Evolutionary conservation across 37 sponge, comb jelly and placozoan species (phyloP), one percentile per base, ranked within the genome.

Genomic region (Cladorhizidae sp.): DNA sequence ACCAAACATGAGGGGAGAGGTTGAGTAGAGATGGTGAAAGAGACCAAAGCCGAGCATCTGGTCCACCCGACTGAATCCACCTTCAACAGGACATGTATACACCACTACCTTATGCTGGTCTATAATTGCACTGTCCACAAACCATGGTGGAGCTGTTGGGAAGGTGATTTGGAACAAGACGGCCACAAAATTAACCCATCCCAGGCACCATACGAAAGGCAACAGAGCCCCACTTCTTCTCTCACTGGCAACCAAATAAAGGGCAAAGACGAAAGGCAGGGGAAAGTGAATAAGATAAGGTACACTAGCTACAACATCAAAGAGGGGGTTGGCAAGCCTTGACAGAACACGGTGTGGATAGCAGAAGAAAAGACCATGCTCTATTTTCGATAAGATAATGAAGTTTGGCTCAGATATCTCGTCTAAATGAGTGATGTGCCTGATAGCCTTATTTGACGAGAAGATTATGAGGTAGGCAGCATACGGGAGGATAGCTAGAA

Each of bases 111-210:
- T 86, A 20, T 92, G 76, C 31, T 76, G 43, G 65, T 91, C 89
- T 0, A 81, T 64, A 14, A 92, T 82, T 32, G 92, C 89, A 40
- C 84, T 80, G 80, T 95, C 95, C 0, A 62, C 70, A 58, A 88
- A 95, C 95, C 95, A 95, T 0, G 95, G 95, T 7, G 95, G 89
- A 1, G 95, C 92, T n/a, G 95, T 95, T 0, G 95, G 95, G 69
- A 88, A 95, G 39, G 69, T 28, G 28, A 82, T 49, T 57, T 95
- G 95, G 62, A 95, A 52, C 11, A 73, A 8, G 29, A 91, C 83
- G 55, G 92, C 92, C 1, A 89, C 26, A 14, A 95, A 55, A 54
- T 95, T 88, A 21, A 88, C 87, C 95, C 95, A 95, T 0, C 95
- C 95, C 17, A 75, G 83, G 82, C 89, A 91, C 95, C 95, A 95